Evolutionary conservation across 2,888 invertebrate species (phyloP).

Genomic region (Scaptomyza flava): DNA sequence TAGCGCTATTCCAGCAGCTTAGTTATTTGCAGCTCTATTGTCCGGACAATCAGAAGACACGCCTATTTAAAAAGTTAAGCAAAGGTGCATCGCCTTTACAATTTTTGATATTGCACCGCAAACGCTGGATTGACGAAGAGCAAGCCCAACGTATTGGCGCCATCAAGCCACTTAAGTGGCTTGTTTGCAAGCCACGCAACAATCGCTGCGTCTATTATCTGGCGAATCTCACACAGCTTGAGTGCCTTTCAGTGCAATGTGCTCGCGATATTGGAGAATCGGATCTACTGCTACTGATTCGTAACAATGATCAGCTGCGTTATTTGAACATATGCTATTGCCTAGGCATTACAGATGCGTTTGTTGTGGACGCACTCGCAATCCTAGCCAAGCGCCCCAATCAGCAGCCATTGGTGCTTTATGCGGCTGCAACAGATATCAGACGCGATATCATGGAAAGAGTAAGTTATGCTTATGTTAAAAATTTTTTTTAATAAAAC

Average conservation of each 20-base stretch:
- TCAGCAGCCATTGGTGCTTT: conserved; percentile 52
- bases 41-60: conserved; percentile 56
- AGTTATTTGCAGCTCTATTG: conserved; percentile 61
- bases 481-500: neutral
- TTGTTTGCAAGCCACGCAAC: conserved; percentile 64
- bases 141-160: conserved; percentile 57
- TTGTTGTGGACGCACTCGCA: conserved; percentile 51
- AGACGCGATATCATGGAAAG: conserved; percentile 63
- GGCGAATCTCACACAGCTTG: conserved; percentile 48
- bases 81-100: conserved; percentile 46
- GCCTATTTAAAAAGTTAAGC: conserved; percentile 53
- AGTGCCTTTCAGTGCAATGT: conserved; percentile 62
- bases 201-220: conserved; percentile 53
- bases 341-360: conserved; percentile 59
- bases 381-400: conserved; percentile 39
- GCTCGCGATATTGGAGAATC: conserved; percentile 61
- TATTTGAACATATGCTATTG: conserved; percentile 68
- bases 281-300: conserved; percentile 46
- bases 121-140: conserved; percentile 66
- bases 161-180: conserved; percentile 51
- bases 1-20: conserved; percentile 47
- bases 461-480: conserved; percentile 33
- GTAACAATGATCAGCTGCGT: conserved; percentile 55
- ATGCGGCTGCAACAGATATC: conserved; percentile 68
- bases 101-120: conserved; percentile 60